phyloP scores from a whole-genome alignment of 2,113 vertebrate species.

The Callospermophilus lateralis region DNA sequence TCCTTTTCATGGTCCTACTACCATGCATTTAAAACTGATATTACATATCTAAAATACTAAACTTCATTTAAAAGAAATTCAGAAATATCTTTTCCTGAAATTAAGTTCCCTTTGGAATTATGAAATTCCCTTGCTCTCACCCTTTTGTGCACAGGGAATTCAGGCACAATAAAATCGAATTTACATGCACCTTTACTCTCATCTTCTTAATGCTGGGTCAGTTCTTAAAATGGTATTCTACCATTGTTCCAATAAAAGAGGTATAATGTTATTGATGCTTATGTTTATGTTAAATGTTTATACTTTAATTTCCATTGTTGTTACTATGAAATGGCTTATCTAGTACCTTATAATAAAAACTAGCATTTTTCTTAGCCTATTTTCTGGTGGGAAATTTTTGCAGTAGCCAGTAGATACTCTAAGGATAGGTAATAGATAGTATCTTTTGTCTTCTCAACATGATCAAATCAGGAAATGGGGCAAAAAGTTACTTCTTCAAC shows the following conservation, averaged over 20 bases:
- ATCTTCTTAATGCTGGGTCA: background rate
- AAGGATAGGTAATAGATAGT: background rate
- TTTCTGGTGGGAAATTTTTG: background rate
- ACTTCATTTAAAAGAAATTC: background rate
- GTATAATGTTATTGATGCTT: background rate
- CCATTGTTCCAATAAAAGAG: background rate
- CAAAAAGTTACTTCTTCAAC: background rate
- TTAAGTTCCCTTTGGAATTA: conserved; percentile 9
- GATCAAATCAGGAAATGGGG: background rate
- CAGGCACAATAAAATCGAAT: background rate
- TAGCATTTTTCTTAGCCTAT: conserved; percentile 48
- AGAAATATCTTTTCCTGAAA: conserved; percentile 22
- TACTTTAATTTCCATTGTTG: background rate
- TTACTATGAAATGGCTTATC: background rate
- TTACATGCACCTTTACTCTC: background rate
- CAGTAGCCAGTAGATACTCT: background rate
- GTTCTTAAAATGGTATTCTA: conserved; percentile 5
- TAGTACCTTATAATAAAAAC: conserved; percentile 14
- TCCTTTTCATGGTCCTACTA: background rate
- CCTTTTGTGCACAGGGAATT: conserved; percentile 23
- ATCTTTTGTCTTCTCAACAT: background rate
- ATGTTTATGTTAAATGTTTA: background rate
- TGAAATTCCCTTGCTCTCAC: background rate
- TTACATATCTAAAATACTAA: conserved; percentile 26
- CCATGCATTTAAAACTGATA: conserved; percentile 20